Conservation (phyloP, 1,140 invertebrate genomes). For the Drosophila kanapiae region DNA sequence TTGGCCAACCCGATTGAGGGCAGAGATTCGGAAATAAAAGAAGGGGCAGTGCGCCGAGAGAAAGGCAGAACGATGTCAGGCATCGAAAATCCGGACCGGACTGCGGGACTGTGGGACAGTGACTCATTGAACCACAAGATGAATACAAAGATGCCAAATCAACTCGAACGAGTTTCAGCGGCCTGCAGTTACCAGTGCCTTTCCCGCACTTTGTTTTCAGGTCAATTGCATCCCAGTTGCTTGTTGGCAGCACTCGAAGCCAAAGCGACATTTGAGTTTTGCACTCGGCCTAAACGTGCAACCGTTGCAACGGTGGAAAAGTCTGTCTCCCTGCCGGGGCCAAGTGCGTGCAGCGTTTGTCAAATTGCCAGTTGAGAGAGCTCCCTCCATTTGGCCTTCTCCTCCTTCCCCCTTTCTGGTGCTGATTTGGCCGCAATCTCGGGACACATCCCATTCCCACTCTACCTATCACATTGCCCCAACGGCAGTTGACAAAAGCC, state of each 20-base stretch:
- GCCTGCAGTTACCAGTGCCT: conserved; percentile 3
- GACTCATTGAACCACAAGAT: conserved; percentile 60
- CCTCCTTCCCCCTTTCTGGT: conserved; percentile 2
- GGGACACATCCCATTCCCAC: conserved; percentile 2
- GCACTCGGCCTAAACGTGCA: conserved; percentile 43
- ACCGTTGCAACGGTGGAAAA: conserved; percentile 24
- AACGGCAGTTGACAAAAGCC: conserved; percentile 64
- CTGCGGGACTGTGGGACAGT: conserved; percentile 7
- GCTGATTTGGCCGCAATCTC: conserved; percentile 24
- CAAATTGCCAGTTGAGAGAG: conserved; percentile 68
- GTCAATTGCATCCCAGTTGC: conserved; percentile 71
- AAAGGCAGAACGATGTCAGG: conserved; percentile 40
- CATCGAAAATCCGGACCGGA: conserved; percentile 38
- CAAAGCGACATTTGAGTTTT: conserved; percentile 60
- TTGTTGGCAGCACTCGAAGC: conserved; percentile 51
- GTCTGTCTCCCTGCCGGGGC: conserved; percentile 15
- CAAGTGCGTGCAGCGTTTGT: conserved; percentile 78
- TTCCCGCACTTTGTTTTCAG: conserved; percentile 44
- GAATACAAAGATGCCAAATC: conserved; percentile 57
- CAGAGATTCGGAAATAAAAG: conserved; percentile 31
- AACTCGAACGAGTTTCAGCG: conserved; percentile 59
- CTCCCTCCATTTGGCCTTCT: conserved; percentile 5
- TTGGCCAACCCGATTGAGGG: conserved; percentile 35
- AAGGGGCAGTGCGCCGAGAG: conserved; percentile 7
- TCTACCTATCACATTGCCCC: background rate